phyloP scores from a whole-genome alignment of 2,888 invertebrate genomes.

The Siphlonurus alternatus region DNA sequence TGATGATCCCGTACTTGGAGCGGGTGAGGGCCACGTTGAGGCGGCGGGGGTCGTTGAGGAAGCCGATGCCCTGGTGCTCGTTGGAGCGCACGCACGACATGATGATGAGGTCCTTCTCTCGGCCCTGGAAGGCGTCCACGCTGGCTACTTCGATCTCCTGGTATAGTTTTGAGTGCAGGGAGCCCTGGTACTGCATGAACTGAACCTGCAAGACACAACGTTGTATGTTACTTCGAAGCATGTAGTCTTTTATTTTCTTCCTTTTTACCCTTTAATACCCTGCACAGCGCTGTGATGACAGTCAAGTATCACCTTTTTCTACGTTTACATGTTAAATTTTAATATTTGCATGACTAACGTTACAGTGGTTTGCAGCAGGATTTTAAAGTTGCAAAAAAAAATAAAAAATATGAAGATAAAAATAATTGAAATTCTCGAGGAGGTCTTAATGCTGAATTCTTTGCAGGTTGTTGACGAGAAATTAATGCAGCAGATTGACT shows the following conservation, averaged over 20 bases:
- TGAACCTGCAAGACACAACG: constrained; percentile 36
- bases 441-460: too few relatives aligned
- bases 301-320: neutral
- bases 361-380: too few relatives aligned
- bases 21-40: constrained; percentile 95
- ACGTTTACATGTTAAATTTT: too few relatives aligned
- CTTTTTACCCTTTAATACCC: neutral
- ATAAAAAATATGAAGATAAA: too few relatives aligned
- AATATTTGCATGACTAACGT: too few relatives aligned
- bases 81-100: constrained; percentile 98
- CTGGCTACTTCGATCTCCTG: constrained; percentile 98
- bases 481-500: too few relatives aligned
- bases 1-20: constrained; percentile 93
- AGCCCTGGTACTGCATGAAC: constrained; percentile 98
- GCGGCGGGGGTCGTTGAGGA: constrained; percentile 92
- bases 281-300: neutral
- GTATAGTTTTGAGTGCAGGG: constrained; percentile 89
- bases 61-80: constrained; percentile 97
- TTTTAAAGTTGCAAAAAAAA: too few relatives aligned
- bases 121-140: constrained; percentile 97
- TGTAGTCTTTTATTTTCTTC: neutral
- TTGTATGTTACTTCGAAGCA: neutral
- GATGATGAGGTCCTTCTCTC: constrained; percentile 98
- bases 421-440: too few relatives aligned
- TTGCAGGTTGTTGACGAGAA: too few relatives aligned